A percentile compares a stretch with the other conserved stretches of the same genome.
These are phyloP conservation scores for Xiphophorus birchmanni DNA, from an alignment of 2,797 vertebrate species.

Conservation along the genomic window DNA sequence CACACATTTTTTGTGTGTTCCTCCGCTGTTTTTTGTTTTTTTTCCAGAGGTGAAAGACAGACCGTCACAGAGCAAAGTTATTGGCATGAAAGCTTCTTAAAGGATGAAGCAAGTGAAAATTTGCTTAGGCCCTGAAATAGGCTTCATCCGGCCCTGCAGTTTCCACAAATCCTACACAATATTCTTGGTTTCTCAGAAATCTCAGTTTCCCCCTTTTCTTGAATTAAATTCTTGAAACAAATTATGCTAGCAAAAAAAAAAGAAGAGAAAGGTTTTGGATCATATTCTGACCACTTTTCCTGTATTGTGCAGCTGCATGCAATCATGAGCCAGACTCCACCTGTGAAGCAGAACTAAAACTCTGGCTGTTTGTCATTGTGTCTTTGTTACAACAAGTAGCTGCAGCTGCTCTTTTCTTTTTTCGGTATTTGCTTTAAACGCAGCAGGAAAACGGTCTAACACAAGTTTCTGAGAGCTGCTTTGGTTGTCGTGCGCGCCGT, in stretches of 20 bases:
- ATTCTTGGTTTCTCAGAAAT: background rate
- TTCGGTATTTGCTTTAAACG: slow-evolving; percentile 1
- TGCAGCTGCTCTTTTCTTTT: background rate
- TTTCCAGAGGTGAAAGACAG: no score
- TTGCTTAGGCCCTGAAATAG: no score
- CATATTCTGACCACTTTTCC: background rate
- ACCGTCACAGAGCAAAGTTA: no score
- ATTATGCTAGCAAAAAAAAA: background rate
- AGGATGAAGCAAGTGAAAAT: no score
- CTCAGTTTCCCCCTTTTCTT: background rate
- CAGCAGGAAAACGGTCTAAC: slow-evolving; percentile 11
- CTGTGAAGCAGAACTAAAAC: background rate
- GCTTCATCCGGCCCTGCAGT: no score
- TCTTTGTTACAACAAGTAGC: slow-evolving; percentile 28
- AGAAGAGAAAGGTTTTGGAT: background rate
- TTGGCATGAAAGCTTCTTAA: no score
- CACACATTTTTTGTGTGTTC: no score
- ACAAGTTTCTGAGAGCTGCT: background rate
- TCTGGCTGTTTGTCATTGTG: slow-evolving; percentile 11
- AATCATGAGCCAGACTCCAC: background rate
- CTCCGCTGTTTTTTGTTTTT: no score
- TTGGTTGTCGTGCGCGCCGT: slow-evolving; percentile 11
- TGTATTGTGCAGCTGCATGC: background rate
- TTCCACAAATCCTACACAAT: background rate
- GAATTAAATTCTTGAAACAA: background rate